phyloP scores from a whole-genome alignment of 2,888 invertebrate genomes.

The Limnephilus rhombicus region DNA sequence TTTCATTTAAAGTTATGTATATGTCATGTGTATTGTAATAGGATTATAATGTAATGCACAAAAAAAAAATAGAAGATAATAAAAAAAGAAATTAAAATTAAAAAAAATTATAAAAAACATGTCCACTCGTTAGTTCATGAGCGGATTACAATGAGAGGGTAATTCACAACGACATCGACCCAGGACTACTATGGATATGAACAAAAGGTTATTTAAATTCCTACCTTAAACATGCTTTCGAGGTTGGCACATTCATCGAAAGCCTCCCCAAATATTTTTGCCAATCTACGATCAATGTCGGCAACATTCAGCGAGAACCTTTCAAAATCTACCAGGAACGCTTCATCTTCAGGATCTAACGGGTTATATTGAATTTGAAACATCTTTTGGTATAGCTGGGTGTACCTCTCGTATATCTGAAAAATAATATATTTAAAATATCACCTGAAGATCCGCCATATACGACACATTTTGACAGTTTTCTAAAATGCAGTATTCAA shows the following conservation, averaged over 20 bases:
- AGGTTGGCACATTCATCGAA: conserved; percentile 85
- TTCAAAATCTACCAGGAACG: conserved; percentile 82
- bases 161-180: neutral
- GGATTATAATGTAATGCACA: too few species aligned
- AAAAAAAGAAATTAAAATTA: too few species aligned
- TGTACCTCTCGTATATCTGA: conserved; percentile 69
- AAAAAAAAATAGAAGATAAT: too few species aligned
- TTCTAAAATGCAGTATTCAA: too few species aligned
- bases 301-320: conserved; percentile 80
- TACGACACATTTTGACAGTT: too few species aligned
- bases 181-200: too few species aligned
- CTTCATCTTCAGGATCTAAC: conserved; percentile 82
- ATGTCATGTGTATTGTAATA: too few species aligned
- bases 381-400: conserved; percentile 69
- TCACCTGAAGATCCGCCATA: neutral
- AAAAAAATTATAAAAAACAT: too few species aligned
- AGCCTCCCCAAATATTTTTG: conserved; percentile 88
- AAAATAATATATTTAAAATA: conserved; percentile 7
- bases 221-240: conserved; percentile 75
- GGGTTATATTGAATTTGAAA: conserved; percentile 84
- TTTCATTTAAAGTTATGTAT: too few species aligned
- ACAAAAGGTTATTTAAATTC: neutral
- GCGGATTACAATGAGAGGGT: neutral
- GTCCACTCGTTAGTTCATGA: neutral
- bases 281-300: conserved; percentile 87